Percentiles rank a stretch among this genome's conserved stretches.
These are phyloP conservation scores for Rhabdomys dilectus DNA, from an alignment of 2,113 vertebrate species.

Conservation along the genomic window DNA sequence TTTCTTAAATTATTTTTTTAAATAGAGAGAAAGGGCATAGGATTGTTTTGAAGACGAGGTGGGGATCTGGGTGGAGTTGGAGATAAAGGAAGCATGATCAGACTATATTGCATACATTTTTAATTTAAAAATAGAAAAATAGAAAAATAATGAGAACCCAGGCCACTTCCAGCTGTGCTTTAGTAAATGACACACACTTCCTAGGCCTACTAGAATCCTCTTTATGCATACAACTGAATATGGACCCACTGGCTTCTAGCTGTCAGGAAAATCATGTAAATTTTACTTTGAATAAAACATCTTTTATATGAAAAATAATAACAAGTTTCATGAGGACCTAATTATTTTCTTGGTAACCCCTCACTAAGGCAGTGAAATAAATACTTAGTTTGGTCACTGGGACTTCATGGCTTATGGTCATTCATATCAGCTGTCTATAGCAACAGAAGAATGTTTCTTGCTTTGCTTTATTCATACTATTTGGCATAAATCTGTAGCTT, in stretches of 20 bases:
- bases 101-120: neutral
- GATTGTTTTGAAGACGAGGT: neutral
- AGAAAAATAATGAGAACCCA: neutral
- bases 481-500: slow-evolving; percentile 54
- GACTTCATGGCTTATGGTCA: slow-evolving; percentile 21
- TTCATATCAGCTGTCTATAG: neutral
- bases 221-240: slow-evolving; percentile 27
- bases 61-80: neutral
- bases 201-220: slow-evolving; percentile 37
- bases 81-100: neutral
- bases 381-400: neutral
- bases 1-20: neutral
- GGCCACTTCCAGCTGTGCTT: neutral
- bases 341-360: slow-evolving; percentile 47
- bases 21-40: neutral
- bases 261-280: slow-evolving; percentile 68
- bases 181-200: slow-evolving; percentile 58
- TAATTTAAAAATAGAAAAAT: slow-evolving; percentile 38
- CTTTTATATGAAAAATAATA: slow-evolving; percentile 68
- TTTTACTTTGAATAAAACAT: slow-evolving; percentile 62
- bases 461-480: neutral
- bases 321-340: slow-evolving; percentile 49
- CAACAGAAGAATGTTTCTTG: slow-evolving; percentile 35
- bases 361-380: neutral
- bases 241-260: slow-evolving; percentile 66